phyloP scores from a whole-genome alignment of 2,888 invertebrate genomes.

The Pyralis farinalis region DNA sequence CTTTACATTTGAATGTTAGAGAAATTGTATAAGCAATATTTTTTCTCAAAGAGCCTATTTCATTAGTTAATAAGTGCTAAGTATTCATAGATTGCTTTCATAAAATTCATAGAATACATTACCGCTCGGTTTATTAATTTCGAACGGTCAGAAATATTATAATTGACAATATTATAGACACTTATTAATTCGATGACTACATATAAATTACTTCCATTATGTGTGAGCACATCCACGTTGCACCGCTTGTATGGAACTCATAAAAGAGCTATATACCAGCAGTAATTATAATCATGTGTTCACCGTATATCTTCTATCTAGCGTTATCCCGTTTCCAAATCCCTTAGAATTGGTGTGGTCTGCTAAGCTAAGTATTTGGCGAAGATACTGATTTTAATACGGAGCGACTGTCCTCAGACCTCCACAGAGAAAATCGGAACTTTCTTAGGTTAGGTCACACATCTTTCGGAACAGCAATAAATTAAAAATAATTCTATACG shows the following conservation, averaged over 20 bases:
- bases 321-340: too few species aligned
- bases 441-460: too few species aligned
- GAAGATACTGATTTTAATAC: too few species aligned
- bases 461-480: too few species aligned
- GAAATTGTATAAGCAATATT: background rate
- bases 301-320: too few species aligned
- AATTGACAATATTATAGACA: background rate
- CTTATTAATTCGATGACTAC: background rate
- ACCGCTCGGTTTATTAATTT: background rate
- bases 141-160: background rate
- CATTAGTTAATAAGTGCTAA: background rate
- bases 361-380: too few species aligned
- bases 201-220: background rate
- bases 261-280: constrained; percentile 7
- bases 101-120: background rate
- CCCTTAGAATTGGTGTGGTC: too few species aligned
- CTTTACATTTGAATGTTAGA: background rate
- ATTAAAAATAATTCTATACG: too few species aligned
- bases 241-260: constrained; percentile 5
- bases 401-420: too few species aligned
- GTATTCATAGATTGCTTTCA: background rate
- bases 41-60: background rate
- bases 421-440: too few species aligned
- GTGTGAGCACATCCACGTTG: background rate
- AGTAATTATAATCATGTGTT: constrained; percentile 8